These are phyloP conservation scores for Caenorhabditis brenneri DNA, from an alignment of 1,140 invertebrate genomes.

Conservation along the genomic window DNA sequence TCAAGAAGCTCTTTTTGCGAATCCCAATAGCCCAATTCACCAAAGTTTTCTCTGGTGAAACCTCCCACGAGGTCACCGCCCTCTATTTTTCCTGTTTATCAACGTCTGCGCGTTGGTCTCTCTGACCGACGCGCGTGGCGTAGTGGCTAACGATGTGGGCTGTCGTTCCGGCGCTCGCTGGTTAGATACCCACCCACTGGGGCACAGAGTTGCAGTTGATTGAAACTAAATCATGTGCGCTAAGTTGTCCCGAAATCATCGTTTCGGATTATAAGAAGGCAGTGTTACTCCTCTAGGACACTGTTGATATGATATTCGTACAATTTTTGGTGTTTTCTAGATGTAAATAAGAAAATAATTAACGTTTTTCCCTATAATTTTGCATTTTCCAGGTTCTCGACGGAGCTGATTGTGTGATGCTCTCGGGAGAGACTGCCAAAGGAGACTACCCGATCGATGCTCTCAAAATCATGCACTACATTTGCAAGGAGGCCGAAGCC, in stretches of 20 bases:
- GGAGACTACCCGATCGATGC: constrained; percentile 75
- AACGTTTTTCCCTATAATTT: too few relatives aligned
- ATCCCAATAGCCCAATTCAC: too few relatives aligned
- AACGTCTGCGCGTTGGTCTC: not conserved
- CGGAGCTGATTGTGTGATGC: constrained; percentile 77
- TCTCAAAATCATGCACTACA: constrained; percentile 74
- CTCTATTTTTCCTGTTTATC: not conserved
- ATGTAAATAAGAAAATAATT: too few relatives aligned
- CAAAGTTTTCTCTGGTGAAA: too few relatives aligned
- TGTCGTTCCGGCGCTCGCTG: not conserved
- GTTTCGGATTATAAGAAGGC: not conserved
- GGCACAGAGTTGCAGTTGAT: constrained; percentile 43
- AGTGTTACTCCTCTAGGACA: not conserved
- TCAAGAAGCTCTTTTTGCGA: too few relatives aligned
- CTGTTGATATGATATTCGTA: not conserved
- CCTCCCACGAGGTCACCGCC: too few relatives aligned
- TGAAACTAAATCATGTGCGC: constrained; percentile 35
- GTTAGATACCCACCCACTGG: not conserved
- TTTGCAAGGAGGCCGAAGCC: constrained; percentile 84
- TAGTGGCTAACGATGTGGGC: not conserved
- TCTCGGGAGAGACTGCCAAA: constrained; percentile 77
- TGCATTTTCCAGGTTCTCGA: constrained; percentile 75
- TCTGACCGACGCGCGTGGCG: not conserved
- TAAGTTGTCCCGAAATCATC: constrained; percentile 43
- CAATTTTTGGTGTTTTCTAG: not conserved